Conservation (phyloP, 2,797 vertebrate species). For the Thunnus albacares region DNA sequence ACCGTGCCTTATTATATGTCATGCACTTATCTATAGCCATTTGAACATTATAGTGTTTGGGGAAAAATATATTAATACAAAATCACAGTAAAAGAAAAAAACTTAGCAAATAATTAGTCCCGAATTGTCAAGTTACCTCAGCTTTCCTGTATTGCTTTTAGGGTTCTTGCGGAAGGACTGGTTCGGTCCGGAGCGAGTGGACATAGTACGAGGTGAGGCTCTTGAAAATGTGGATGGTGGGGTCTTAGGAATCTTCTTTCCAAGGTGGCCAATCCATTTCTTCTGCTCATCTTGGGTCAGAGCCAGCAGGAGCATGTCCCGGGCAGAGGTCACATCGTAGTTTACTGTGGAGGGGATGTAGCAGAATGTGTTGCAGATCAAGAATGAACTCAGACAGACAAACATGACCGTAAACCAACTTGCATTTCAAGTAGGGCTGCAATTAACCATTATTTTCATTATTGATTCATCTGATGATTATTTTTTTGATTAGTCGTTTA, state of each 20-base stretch:
- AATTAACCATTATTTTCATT: too few relatives aligned
- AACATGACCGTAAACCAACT: neutral
- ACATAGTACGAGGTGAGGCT: slow-evolving; percentile 94
- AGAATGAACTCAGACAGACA: slow-evolving; percentile 7
- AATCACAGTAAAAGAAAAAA: neutral
- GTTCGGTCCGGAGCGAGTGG: slow-evolving; percentile 94
- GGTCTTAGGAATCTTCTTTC: slow-evolving; percentile 99
- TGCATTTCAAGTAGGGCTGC: too few relatives aligned
- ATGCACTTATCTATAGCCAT: slow-evolving; percentile 23
- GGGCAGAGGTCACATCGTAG: slow-evolving; percentile 97
- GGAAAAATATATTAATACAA: slow-evolving; percentile 4
- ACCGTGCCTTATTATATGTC: slow-evolving; percentile 23
- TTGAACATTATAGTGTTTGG: neutral
- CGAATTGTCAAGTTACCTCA: slow-evolving; percentile 88
- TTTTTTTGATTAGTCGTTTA: too few relatives aligned
- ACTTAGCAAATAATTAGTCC: neutral
- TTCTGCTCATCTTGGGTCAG: slow-evolving; percentile 98
- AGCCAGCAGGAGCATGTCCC: slow-evolving; percentile 97
- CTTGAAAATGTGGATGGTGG: slow-evolving; percentile 94
- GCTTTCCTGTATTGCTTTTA: slow-evolving; percentile 95
- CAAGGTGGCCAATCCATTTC: slow-evolving; percentile 98
- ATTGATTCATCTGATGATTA: too few relatives aligned
- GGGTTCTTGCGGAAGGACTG: slow-evolving; percentile 97
- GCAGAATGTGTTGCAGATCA: neutral
- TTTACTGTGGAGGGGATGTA: slow-evolving; percentile 86